phyloP scores from a whole-genome alignment of 2,888 invertebrate species.

The Marasmarcha lunaedactyla region DNA sequence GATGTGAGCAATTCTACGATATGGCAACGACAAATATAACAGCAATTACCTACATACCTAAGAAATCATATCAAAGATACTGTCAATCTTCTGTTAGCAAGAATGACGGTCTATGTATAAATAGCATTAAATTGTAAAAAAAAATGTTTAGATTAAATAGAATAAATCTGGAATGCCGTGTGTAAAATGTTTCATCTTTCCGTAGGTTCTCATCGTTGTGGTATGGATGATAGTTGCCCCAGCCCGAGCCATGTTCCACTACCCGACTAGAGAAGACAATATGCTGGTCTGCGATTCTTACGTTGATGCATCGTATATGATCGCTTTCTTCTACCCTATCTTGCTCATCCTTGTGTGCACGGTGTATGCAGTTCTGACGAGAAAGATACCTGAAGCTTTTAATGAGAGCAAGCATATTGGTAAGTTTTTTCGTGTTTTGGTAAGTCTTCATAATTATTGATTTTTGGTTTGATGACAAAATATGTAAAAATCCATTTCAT shows the following conservation, averaged over 20 bases:
- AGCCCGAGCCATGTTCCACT: slow-evolving; percentile 89
- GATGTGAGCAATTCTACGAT: too few species aligned
- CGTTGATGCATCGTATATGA: slow-evolving; percentile 93
- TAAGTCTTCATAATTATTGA: not conserved
- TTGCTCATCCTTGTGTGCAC: slow-evolving; percentile 92
- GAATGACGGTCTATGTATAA: too few species aligned
- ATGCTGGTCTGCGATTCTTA: slow-evolving; percentile 93
- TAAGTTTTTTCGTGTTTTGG: slow-evolving; percentile 33
- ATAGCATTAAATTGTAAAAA: too few species aligned
- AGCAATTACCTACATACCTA: too few species aligned
- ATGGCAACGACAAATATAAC: too few species aligned
- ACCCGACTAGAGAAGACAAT: slow-evolving; percentile 93
- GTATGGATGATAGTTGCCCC: slow-evolving; percentile 95
- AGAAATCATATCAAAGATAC: too few species aligned
- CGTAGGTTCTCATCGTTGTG: slow-evolving; percentile 85
- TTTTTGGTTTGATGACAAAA: not conserved
- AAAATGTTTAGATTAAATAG: too few species aligned
- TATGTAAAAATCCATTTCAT: too few species aligned
- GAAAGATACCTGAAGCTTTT: slow-evolving; percentile 98
- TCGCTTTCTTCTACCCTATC: slow-evolving; percentile 94
- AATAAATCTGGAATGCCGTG: too few species aligned
- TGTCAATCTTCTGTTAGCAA: too few species aligned
- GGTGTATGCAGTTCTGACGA: slow-evolving; percentile 93
- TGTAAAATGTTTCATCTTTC: not conserved
- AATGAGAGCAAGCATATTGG: slow-evolving; percentile 99